These are phyloP conservation scores for Bemisia tabaci DNA, from an alignment of 1,140 invertebrate species.

Conservation along the genomic window DNA sequence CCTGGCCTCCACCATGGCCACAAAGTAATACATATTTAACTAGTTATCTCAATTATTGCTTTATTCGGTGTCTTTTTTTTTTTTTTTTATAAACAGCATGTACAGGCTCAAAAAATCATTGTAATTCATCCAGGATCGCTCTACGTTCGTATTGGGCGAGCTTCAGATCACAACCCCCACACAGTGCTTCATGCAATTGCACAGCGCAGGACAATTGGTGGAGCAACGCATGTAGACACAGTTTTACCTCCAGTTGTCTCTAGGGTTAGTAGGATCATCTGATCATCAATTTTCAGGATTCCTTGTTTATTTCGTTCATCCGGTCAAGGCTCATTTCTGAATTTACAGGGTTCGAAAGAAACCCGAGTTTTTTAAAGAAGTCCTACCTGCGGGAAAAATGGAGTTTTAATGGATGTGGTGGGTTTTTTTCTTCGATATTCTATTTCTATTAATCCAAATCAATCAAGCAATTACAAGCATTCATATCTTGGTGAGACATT, in stretches of 20 bases:
- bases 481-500: too few species aligned
- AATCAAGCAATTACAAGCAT: too few species aligned
- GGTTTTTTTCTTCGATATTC: too few species aligned
- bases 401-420: too few species aligned
- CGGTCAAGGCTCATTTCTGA: slow-evolving; percentile 1
- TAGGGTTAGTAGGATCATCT: too few species aligned
- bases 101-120: slow-evolving; percentile 36
- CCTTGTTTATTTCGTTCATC: too few species aligned
- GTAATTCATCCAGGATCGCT: slow-evolving; percentile 91
- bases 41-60: neutral
- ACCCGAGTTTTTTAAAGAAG: slow-evolving; percentile 3
- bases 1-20: neutral
- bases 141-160: slow-evolving; percentile 73
- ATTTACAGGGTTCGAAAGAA: slow-evolving; percentile 8
- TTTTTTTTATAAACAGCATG: neutral
- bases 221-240: slow-evolving; percentile 44
- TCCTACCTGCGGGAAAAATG: slow-evolving; percentile 1
- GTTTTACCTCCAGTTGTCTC: slow-evolving; percentile 47
- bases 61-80: neutral
- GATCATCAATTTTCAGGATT: too few species aligned
- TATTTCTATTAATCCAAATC: too few species aligned
- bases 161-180: slow-evolving; percentile 73
- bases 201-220: slow-evolving; percentile 40
- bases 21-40: too few species aligned
- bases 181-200: slow-evolving; percentile 79